These are phyloP conservation scores for Myoxocephalus aenaeus DNA, from an alignment of 2,797 vertebrate species.

Conservation along the genomic window DNA sequence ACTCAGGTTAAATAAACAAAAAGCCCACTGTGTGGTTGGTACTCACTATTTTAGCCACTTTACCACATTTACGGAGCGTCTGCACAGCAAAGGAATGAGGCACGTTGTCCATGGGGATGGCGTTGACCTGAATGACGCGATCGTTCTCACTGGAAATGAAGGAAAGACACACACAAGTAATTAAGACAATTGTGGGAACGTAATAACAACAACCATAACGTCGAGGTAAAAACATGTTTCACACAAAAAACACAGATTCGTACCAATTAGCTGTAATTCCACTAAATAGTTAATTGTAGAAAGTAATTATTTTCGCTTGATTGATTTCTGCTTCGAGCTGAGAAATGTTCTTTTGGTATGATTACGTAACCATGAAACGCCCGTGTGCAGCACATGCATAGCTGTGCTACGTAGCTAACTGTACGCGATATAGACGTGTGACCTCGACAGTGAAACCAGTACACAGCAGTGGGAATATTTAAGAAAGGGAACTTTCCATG, in stretches of 20 bases:
- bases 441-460: neutral
- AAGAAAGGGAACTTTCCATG: neutral
- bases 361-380: neutral
- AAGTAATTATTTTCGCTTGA: neutral
- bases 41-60: conserved; percentile 94
- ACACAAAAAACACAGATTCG: neutral
- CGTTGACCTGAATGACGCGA: conserved; percentile 92
- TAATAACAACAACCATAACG: neutral
- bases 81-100: conserved; percentile 95
- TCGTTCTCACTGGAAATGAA: conserved; percentile 89
- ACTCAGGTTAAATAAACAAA: neutral
- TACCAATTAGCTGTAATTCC: neutral
- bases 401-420: neutral
- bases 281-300: neutral
- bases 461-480: neutral
- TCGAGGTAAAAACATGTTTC: neutral
- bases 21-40: neutral
- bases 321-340: neutral
- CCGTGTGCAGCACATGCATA: neutral
- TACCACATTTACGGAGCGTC: conserved; percentile 94
- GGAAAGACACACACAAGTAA: neutral
- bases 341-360: neutral
- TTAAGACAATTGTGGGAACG: neutral
- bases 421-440: neutral
- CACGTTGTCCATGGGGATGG: conserved; percentile 93